Base-by-base conservation (phyloP, 2,113 vertebrate species). In the Setophaga petechia region DNA sequence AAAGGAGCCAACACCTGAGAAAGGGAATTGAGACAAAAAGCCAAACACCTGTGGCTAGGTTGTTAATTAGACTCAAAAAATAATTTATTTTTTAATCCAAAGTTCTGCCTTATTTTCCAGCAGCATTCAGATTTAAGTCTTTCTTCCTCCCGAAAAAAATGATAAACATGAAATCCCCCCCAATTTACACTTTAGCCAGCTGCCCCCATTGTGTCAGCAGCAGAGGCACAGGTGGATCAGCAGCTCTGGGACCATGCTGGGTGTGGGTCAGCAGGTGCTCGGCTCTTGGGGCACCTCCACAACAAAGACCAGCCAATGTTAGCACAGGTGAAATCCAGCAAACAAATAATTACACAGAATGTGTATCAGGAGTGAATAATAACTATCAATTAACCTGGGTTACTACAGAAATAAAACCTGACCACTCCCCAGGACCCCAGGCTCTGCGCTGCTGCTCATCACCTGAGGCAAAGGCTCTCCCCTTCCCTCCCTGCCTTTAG, bases 391-490 rank as follows among this genome's bases (percentile, higher is more conserved):
- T 68, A 78, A 5, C 44, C 12, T 7, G 21, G 18, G 51, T 33
- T 35, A 58, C 27, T 44, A 20, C 57, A 65, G 39, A 75, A 84
- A 35, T 23, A 33, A 52, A 52, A 46, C 3, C 20, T 6, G 58
- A 67, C 4, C 18, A 2, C 12, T 33, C 17, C 62, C 37, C 47
- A 8, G 3, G 7, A 14, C 33, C 39, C 85, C 73, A 39, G 91
- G 92, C 84, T 94, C 95, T 71, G 91, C 67, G 66, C 97, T 93
- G 97, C 97, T 96, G 95, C 94, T 97, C 97, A 95, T 95, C 94
- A 97, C 96, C 97, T 89, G 90, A 97, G 96, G 97, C 97, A 96
- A 97, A 87, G 55, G 77, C 96, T 72, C 76, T 57, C 95, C 86
- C 83, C 87, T 91, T 80, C 90, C 93, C 93, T 68, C 93, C 95